Conservation (phyloP, 1,140 invertebrate species). For the Matsumurasca onukii region DNA sequence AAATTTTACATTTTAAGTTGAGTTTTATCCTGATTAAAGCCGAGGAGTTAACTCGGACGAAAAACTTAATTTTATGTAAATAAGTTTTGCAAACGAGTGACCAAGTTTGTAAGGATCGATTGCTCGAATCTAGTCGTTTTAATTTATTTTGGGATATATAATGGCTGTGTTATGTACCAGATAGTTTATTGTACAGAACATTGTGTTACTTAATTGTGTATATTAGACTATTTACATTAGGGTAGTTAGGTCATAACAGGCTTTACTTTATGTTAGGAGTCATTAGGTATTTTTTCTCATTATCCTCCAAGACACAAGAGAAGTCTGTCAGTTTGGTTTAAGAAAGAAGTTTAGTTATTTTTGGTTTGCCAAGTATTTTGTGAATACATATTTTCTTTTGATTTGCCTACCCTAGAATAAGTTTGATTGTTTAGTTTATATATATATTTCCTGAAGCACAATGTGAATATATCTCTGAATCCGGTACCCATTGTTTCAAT, state of each 20-base stretch:
- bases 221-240: background rate
- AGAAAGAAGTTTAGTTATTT: background rate
- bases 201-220: conserved; percentile 12
- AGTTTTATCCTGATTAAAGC: background rate
- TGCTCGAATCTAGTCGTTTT: conserved; percentile 32
- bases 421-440: too few relatives aligned
- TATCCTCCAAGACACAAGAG: conserved; percentile 3
- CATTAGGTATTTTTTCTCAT: conserved; percentile 16
- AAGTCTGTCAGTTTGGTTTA: conserved; percentile 3
- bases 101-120: conserved; percentile 4
- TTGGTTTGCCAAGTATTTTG: background rate
- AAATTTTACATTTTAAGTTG: background rate
- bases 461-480: too few relatives aligned
- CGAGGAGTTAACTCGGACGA: background rate
- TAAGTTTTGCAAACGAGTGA: background rate
- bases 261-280: conserved; percentile 12
- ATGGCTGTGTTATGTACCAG: conserved; percentile 35
- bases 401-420: background rate
- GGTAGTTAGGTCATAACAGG: conserved; percentile 13
- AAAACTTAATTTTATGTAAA: background rate
- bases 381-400: background rate
- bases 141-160: conserved; percentile 32
- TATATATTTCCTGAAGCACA: too few relatives aligned
- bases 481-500: too few relatives aligned
- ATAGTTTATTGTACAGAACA: conserved; percentile 20